Percentiles rank a stretch among this genome's conserved stretches.
Conservation (phyloP, 35 echinoderm and acorn worm species). For the Nesometra sesokonis region DNA sequence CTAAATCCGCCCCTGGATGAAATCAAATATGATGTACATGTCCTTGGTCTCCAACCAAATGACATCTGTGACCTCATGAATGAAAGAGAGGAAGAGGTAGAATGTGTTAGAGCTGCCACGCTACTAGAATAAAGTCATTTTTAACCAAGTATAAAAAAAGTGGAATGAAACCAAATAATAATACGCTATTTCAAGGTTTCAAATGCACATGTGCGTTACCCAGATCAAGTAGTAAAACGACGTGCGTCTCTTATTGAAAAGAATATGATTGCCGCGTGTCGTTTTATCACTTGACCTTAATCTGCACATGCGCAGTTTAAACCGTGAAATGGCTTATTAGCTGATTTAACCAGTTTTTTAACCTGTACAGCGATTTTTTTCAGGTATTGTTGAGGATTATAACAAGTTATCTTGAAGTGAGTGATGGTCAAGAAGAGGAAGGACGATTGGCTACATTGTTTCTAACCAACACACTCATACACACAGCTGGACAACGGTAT, state of each 20-base stretch:
- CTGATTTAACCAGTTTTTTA: neutral
- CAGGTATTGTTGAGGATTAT: neutral
- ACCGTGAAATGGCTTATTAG: too few species aligned
- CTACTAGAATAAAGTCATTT: neutral
- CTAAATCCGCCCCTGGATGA: neutral
- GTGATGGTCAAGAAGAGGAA: conserved; percentile 6
- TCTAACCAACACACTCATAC: neutral
- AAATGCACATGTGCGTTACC: too few species aligned
- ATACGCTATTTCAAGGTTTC: too few species aligned
- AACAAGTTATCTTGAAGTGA: neutral
- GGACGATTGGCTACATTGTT: neutral
- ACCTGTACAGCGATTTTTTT: neutral
- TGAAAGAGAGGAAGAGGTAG: neutral
- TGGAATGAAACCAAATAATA: too few species aligned
- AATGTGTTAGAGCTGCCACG: neutral
- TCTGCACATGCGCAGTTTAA: too few species aligned
- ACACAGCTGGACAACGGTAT: neutral
- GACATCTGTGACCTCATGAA: neutral
- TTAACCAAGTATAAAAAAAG: neutral
- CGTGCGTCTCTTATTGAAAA: too few species aligned
- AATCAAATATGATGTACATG: neutral
- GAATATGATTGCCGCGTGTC: too few species aligned
- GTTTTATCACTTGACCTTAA: too few species aligned
- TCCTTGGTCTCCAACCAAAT: neutral
- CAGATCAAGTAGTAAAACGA: too few species aligned